Evolutionary conservation across 2,113 vertebrate genomes (phyloP).

Genomic region (Dipodomys spectabilis): DNA sequence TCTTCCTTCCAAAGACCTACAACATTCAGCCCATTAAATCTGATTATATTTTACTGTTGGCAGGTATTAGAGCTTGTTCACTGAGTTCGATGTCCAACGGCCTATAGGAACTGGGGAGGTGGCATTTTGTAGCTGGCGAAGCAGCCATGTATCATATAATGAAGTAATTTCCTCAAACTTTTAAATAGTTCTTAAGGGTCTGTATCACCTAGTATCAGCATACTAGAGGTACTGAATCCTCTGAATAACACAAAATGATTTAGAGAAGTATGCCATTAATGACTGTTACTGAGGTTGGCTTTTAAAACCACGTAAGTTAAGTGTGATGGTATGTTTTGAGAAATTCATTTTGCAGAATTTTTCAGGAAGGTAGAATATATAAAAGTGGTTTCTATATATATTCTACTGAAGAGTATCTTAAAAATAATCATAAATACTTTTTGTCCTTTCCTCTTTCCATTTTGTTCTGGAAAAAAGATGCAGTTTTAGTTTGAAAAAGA

Average conservation of each 20-base stretch:
- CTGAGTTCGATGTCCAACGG: neutral
- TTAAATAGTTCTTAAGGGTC: slow-evolving; percentile 25
- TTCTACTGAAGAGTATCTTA: neutral
- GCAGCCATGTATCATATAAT: neutral
- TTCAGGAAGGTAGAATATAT: neutral
- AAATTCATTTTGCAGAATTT: neutral
- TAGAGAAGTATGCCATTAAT: neutral
- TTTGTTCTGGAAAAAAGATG: slow-evolving; percentile 30
- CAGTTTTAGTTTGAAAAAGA: slow-evolving; percentile 45
- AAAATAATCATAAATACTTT: slow-evolving; percentile 20
- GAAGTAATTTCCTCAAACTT: slow-evolving; percentile 51
- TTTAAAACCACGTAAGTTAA: neutral
- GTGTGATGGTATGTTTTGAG: neutral
- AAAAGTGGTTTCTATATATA: neutral
- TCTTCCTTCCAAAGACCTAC: neutral
- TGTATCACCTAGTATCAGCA: neutral
- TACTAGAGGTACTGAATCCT: neutral
- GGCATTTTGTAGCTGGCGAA: slow-evolving; percentile 26
- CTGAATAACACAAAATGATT: neutral
- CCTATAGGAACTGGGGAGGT: neutral
- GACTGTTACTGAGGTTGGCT: neutral
- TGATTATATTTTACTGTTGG: slow-evolving; percentile 33
- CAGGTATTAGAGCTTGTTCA: neutral
- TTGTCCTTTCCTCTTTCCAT: slow-evolving; percentile 10
- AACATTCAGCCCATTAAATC: neutral